Base-by-base conservation (phyloP, 30 jellyfish, hydroid and myxozoan genomes). In the Cassiopea andromeda region DNA sequence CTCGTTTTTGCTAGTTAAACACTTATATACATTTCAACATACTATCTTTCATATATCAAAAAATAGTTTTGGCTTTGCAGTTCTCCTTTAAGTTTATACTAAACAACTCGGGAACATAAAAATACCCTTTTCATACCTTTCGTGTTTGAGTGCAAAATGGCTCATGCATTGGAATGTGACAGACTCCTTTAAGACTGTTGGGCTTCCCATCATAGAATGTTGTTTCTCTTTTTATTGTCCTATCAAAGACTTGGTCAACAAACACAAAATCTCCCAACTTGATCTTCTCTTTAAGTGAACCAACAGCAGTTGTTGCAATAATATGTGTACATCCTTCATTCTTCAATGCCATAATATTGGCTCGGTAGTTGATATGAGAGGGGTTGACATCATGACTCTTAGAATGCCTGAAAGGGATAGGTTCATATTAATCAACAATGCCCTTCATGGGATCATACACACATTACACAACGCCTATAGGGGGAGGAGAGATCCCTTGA, bases 291-390 rank as follows among this genome's bases (percentile, higher is more conserved):
- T 84, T 88, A 48, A 97, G 80, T 2, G 99, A 97, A 27, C 99
- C 99, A 69, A 98, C 97, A 17, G 99, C 99, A 75, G 97, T 85
- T 7, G 99, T 97, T 2, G 96, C 98, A 50, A 97, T 75, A 18
- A 97, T 75, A 77, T 97, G 99, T 2, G 99, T 97, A 80, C 99
- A 97, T 4, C 98, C 98, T 69, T 72, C 97, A 38, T 90, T 94
- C 80, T 91, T 90, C 76, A 97, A 75, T 18, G 99, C 98, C 89
- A 85, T 59, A 16, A 97, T 89, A 89, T 97, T 97, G 43, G 99
- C 99, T 19, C 99, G 89, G 93, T 97, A 97, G 87, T 97, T 97
- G 88, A 97, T 97, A 83, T 90, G 59, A 3, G 99, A 87, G 49
- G 99, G 99, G 60, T 73, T 82, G 48, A 91, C 93, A 7, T 48